phyloP scores from a whole-genome alignment of 2,888 invertebrate species.

The Lutraria lutraria region DNA sequence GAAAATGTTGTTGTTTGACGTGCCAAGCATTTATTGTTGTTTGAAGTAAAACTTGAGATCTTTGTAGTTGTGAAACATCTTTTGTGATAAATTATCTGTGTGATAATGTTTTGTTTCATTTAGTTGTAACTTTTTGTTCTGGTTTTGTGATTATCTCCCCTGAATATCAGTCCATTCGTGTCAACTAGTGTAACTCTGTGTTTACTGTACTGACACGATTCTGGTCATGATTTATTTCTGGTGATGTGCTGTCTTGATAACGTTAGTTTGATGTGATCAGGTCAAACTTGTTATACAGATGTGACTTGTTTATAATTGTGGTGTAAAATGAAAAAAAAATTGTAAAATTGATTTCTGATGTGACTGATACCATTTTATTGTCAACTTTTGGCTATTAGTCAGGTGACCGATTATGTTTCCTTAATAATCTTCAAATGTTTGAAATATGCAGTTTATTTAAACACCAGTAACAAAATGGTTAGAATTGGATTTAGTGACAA shows the following conservation, averaged over 20 bases:
- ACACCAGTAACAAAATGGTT: too few species aligned
- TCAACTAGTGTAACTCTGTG: neutral
- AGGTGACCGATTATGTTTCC: too few species aligned
- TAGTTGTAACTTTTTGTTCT: neutral
- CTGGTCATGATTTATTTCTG: neutral
- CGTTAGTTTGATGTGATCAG: neutral
- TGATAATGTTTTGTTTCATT: constrained; percentile 15
- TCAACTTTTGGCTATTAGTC: too few species aligned
- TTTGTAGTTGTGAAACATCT: neutral
- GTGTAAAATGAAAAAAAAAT: neutral
- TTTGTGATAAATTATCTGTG: constrained; percentile 11
- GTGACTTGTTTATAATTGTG: neutral
- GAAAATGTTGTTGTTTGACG: neutral
- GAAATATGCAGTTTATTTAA: too few species aligned
- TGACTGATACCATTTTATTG: neutral
- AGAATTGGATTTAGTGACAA: too few species aligned
- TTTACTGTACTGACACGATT: neutral
- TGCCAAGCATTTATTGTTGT: neutral
- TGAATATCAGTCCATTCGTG: neutral
- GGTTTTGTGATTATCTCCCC: neutral
- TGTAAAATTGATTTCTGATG: neutral
- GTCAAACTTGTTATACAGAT: neutral
- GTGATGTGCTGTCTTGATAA: neutral
- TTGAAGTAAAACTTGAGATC: neutral
- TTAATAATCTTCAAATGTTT: too few species aligned